A percentile compares a stretch with the other conserved stretches of the same genome.
These are phyloP conservation scores for Orussus abietinus DNA, from an alignment of 1,140 invertebrate genomes.

Conservation along the genomic window DNA sequence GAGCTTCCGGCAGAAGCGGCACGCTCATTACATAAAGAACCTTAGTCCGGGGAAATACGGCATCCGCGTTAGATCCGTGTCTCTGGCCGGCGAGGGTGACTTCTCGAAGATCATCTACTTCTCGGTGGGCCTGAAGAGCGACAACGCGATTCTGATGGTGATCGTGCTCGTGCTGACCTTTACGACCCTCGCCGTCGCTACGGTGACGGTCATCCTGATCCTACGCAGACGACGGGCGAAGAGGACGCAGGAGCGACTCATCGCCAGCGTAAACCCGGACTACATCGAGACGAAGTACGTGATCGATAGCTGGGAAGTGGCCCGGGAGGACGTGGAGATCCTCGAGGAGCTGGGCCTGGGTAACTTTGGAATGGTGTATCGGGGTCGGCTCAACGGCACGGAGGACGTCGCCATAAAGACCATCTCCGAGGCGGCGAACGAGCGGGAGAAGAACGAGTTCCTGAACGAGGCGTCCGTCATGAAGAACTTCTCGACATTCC, in stretches of 20 bases:
- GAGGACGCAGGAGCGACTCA: conserved; percentile 31
- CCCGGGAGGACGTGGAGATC: conserved; percentile 57
- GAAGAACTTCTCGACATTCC: conserved; percentile 58
- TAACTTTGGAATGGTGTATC: conserved; percentile 69
- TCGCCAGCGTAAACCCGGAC: conserved; percentile 44
- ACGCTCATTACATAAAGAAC: conserved; percentile 24
- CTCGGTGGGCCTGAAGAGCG: conserved; percentile 19
- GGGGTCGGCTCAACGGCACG: conserved; percentile 49
- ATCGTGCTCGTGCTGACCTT: conserved; percentile 15
- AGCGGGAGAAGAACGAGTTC: conserved; percentile 59
- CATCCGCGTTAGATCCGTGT: conserved; percentile 59
- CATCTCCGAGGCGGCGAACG: conserved; percentile 55
- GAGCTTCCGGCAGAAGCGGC: neutral
- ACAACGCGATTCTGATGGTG: conserved; percentile 14
- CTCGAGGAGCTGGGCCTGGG: conserved; percentile 62
- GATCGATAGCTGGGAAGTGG: conserved; percentile 67
- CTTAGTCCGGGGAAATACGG: conserved; percentile 64
- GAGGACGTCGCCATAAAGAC: conserved; percentile 67
- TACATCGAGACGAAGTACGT: conserved; percentile 53
- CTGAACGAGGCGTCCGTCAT: conserved; percentile 65
- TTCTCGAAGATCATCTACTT: conserved; percentile 46
- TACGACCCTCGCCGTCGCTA: neutral
- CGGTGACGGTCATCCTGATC: conserved; percentile 1
- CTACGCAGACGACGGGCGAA: conserved; percentile 21
- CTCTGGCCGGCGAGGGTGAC: conserved; percentile 59